Percentiles rank a stretch among this genome's conserved stretches.
Conservation (phyloP, 2,113 vertebrate species). For the Trinectes maculatus region DNA sequence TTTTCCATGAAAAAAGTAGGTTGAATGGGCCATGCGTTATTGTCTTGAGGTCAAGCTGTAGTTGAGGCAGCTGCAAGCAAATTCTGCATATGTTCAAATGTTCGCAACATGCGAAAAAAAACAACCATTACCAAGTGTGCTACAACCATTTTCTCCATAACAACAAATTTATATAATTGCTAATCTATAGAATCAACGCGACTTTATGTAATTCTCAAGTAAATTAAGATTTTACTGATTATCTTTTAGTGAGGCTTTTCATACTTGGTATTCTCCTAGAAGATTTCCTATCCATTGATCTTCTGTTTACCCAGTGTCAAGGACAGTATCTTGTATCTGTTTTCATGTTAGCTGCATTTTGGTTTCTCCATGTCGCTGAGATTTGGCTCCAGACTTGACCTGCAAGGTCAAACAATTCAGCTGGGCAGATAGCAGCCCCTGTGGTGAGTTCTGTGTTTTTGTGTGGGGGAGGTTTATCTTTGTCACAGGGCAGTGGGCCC, state of each 20-base stretch:
- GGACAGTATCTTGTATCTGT: neutral
- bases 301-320: neutral
- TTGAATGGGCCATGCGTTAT: neutral
- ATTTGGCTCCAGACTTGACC: conserved; percentile 19
- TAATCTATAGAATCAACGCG: neutral
- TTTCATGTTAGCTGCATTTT: neutral
- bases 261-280: too few relatives aligned
- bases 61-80: neutral
- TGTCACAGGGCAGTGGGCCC: conserved; percentile 16
- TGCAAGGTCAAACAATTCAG: conserved; percentile 36
- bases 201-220: neutral
- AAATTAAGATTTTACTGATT: too few relatives aligned
- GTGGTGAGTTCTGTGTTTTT: conserved; percentile 5
- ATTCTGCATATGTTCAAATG: neutral
- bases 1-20: neutral
- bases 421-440: conserved; percentile 13
- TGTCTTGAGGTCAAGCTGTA: neutral
- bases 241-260: too few relatives aligned
- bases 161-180: neutral
- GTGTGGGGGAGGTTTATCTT: conserved; percentile 8
- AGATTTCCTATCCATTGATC: neutral
- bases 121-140: too few relatives aligned
- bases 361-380: neutral
- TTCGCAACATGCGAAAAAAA: neutral
- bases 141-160: neutral